Conservation (phyloP, 2,797 vertebrate genomes). For the Salmo trutta region DNA sequence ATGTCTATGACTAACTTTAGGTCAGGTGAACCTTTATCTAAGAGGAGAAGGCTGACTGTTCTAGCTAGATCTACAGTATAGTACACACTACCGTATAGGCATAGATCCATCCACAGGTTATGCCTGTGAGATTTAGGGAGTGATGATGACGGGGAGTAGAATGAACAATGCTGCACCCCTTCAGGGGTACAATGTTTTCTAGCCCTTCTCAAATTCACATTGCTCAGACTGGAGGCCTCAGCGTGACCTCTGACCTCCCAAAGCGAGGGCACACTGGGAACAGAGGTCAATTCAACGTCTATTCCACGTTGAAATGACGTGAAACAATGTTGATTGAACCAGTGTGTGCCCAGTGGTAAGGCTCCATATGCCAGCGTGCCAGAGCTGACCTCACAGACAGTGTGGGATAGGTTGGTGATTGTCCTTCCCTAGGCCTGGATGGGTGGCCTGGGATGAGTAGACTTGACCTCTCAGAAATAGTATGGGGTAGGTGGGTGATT, state of each 20-base stretch:
- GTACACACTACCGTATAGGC: neutral
- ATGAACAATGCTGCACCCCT: conserved; percentile 52
- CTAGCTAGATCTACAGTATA: neutral
- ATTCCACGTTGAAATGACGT: too few relatives aligned
- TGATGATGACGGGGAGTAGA: conserved; percentile 6
- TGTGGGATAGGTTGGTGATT: neutral
- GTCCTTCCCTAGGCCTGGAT: neutral
- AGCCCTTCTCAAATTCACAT: conserved; percentile 71
- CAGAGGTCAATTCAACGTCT: too few relatives aligned
- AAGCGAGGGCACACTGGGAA: too few relatives aligned
- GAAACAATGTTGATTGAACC: too few relatives aligned
- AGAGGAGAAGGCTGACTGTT: conserved; percentile 5
- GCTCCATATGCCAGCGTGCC: neutral
- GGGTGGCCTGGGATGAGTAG: neutral
- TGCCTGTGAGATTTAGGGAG: conserved; percentile 20
- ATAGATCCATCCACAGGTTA: neutral
- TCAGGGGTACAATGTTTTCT: conserved; percentile 52
- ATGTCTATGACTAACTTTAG: conserved; percentile 16
- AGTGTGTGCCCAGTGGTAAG: conserved; percentile 9
- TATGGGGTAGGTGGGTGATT: neutral
- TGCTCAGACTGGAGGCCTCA: conserved; percentile 3
- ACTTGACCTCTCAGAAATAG: neutral
- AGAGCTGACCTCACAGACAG: neutral
- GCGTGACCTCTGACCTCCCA: neutral
- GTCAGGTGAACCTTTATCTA: neutral